These are phyloP conservation scores for Xestia c-nigrum DNA, from an alignment of 2,888 invertebrate genomes.

Conservation along the genomic window DNA sequence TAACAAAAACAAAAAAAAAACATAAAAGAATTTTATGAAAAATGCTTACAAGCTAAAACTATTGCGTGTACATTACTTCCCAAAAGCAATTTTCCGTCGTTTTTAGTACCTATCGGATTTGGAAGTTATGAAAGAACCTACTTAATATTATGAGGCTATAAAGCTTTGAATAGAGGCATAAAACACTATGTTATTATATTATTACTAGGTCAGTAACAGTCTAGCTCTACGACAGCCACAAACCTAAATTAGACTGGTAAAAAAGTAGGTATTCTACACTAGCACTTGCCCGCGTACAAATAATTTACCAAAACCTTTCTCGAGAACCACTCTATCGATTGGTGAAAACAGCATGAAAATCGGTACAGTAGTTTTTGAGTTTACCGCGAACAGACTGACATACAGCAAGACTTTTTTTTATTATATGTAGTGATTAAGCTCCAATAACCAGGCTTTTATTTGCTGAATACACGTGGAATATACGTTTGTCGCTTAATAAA, in stretches of 20 bases:
- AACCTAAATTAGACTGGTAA: not conserved
- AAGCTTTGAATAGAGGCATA: slow-evolving; percentile 27
- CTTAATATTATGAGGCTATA: slow-evolving; percentile 36
- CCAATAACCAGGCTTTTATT: not conserved
- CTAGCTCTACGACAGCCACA: not conserved
- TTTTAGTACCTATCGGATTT: slow-evolving; percentile 38
- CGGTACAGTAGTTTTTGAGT: too few relatives aligned
- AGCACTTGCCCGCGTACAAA: too few relatives aligned
- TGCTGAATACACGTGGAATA: not conserved
- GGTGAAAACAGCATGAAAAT: too few relatives aligned
- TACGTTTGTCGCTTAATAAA: not conserved
- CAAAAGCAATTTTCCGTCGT: slow-evolving; percentile 5
- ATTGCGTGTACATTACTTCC: not conserved
- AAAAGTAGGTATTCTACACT: not conserved
- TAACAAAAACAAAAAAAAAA: not conserved
- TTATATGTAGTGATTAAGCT: too few relatives aligned
- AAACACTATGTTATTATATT: slow-evolving; percentile 23
- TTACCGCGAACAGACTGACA: too few relatives aligned
- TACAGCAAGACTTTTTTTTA: too few relatives aligned
- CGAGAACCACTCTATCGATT: too few relatives aligned
- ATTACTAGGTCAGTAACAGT: slow-evolving; percentile 17
- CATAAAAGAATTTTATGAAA: not conserved
- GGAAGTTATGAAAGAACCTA: slow-evolving; percentile 43
- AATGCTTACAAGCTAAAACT: not conserved
- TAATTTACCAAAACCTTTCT: too few relatives aligned